Percentiles rank a stretch among this genome's conserved stretches.
These are phyloP conservation scores for Drosophila barbarae DNA, from an alignment of 2,888 invertebrate species.

Conservation along the genomic window DNA sequence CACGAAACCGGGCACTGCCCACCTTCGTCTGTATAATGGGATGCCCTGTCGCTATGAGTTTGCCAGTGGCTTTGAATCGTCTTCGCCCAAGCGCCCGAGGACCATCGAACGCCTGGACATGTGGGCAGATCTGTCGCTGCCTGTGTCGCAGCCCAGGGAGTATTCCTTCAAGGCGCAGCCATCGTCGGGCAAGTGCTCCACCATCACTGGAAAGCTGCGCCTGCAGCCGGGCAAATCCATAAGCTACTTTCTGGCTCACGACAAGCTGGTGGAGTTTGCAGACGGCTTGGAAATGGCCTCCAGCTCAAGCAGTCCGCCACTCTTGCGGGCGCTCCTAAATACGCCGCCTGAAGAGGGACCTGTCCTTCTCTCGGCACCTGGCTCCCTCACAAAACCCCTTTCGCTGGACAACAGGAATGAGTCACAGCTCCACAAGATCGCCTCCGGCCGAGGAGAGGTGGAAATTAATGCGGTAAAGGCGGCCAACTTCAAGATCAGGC, in stretches of 20 bases:
- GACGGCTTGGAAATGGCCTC: constrained; percentile 65
- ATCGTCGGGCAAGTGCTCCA: constrained; percentile 48
- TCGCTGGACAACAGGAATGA: constrained; percentile 39
- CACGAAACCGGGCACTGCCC: constrained; percentile 80
- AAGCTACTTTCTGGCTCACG: constrained; percentile 71
- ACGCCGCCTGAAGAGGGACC: constrained; percentile 55
- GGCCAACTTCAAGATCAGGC: constrained; percentile 78
- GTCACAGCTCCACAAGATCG: constrained; percentile 54
- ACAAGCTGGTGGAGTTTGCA: constrained; percentile 59
- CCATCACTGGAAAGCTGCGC: constrained; percentile 53
- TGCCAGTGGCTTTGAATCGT: constrained; percentile 19
- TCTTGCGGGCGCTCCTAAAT: constrained; percentile 76
- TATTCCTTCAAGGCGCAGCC: constrained; percentile 79
- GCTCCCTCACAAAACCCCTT: constrained; percentile 29
- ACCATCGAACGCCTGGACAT: constrained; percentile 76
- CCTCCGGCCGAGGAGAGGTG: constrained; percentile 56
- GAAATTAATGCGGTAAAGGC: constrained; percentile 52
- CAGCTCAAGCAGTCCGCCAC: constrained; percentile 76
- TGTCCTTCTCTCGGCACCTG: constrained; percentile 39
- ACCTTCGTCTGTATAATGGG: constrained; percentile 87
- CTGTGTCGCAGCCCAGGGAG: constrained; percentile 72
- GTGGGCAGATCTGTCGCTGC: constrained; percentile 79
- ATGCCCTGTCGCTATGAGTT: constrained; percentile 82
- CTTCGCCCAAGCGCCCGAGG: neutral
- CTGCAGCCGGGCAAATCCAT: constrained; percentile 67